Evolutionary conservation across 2,113 vertebrate genomes (phyloP).

Genomic region (Dissostichus mawsoni): DNA sequence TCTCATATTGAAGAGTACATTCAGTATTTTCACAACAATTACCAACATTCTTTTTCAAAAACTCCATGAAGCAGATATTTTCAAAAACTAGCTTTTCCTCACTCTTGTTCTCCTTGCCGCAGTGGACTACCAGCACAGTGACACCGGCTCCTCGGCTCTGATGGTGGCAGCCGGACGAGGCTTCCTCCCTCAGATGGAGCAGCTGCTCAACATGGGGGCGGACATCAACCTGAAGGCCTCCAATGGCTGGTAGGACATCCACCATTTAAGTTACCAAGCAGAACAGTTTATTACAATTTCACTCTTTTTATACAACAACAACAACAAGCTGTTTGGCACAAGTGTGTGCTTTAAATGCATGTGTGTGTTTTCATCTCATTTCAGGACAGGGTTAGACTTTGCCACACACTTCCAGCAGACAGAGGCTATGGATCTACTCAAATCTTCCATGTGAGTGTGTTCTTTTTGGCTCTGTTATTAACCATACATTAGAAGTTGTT

Average conservation of each 20-base stretch:
- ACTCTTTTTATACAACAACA: no score
- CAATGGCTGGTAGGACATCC: slow-evolving; percentile 90
- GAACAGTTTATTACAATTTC: no score
- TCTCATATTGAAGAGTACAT: no score
- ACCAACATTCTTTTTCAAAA: no score
- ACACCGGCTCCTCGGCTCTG: slow-evolving; percentile 89
- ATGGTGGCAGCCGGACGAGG: slow-evolving; percentile 94
- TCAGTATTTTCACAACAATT: no score
- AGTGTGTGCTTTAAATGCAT: no score
- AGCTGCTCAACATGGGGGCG: slow-evolving; percentile 93
- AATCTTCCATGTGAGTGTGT: slow-evolving; percentile 89
- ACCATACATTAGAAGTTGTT: neutral
- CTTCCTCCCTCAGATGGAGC: slow-evolving; percentile 90
- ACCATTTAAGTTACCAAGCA: neutral
- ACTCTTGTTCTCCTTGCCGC: slow-evolving; percentile 1
- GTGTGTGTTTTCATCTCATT: slow-evolving; percentile 3
- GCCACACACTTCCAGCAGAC: slow-evolving; percentile 90
- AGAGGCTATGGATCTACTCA: slow-evolving; percentile 91
- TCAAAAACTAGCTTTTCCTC: neutral
- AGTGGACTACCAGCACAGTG: slow-evolving; percentile 96
- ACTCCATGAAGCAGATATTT: no score
- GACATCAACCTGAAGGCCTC: slow-evolving; percentile 88
- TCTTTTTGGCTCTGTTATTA: no score
- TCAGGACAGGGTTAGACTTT: slow-evolving; percentile 95
- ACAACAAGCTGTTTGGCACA: no score